phyloP scores from a whole-genome alignment of 35 echinoderm and acorn worm species.

The Ophiothrix spiculata region DNA sequence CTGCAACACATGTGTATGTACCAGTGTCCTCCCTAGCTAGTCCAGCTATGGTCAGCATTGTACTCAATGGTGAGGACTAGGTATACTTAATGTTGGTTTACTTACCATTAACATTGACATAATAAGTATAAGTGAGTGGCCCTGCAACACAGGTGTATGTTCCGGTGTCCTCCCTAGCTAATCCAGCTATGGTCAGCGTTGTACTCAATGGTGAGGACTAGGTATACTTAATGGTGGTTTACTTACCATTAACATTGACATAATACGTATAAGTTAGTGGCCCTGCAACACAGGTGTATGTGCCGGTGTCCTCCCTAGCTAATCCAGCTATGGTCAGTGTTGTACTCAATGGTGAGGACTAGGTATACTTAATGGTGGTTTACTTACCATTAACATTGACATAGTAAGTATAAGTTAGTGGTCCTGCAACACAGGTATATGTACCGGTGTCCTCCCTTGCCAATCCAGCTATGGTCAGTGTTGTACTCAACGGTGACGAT shows the following conservation, averaged over 20 bases:
- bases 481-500: slow-evolving; percentile 18
- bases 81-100: slow-evolving; percentile 20
- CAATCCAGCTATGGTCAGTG: slow-evolving; percentile 33
- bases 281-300: slow-evolving; percentile 54
- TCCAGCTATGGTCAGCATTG: slow-evolving; percentile 23
- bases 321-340: slow-evolving; percentile 59
- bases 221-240: background rate
- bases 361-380: no score
- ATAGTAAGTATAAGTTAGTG: slow-evolving; percentile 33
- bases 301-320: slow-evolving; percentile 35
- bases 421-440: slow-evolving; percentile 59
- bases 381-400: slow-evolving; percentile 56
- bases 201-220: slow-evolving; percentile 24
- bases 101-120: slow-evolving; percentile 58
- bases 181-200: slow-evolving; percentile 26
- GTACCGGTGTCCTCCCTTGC: slow-evolving; percentile 36
- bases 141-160: slow-evolving; percentile 58
- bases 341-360: no score
- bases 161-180: slow-evolving; percentile 40
- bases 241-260: slow-evolving; percentile 56
- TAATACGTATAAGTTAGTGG: slow-evolving; percentile 40
- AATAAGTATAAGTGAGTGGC: slow-evolving; percentile 36
- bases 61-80: slow-evolving; percentile 13
- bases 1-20: slow-evolving; percentile 54
- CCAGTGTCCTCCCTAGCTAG: slow-evolving; percentile 44